These are phyloP conservation scores for Lycorma delicatula DNA, from an alignment of 1,140 invertebrate species.

Conservation along the genomic window DNA sequence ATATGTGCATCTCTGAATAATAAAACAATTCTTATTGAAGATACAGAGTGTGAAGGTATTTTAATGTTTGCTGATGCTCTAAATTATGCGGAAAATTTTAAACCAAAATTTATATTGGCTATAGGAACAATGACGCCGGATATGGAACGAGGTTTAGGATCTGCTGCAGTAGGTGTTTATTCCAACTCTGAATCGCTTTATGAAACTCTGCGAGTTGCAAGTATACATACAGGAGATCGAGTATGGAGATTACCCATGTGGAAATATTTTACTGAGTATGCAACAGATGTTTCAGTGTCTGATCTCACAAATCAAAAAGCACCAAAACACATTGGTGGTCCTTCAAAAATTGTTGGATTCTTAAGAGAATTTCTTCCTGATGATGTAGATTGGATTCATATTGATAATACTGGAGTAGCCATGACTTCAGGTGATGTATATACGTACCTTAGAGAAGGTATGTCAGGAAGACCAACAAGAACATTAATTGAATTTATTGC, in stretches of 20 bases:
- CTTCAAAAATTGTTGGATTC: too few relatives aligned
- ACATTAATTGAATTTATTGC: too few relatives aligned
- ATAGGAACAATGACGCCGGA: conserved; percentile 66
- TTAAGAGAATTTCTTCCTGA: too few relatives aligned
- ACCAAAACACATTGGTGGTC: too few relatives aligned
- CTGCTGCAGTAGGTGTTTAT: conserved; percentile 69
- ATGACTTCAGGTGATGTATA: too few relatives aligned
- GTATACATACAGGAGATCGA: conserved; percentile 68
- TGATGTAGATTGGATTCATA: too few relatives aligned
- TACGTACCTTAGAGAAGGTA: too few relatives aligned
- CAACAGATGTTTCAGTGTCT: too few relatives aligned
- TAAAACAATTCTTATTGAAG: conserved; percentile 78
- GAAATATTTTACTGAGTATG: conserved; percentile 69
- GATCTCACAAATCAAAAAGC: too few relatives aligned
- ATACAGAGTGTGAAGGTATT: conserved; percentile 85
- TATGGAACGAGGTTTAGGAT: conserved; percentile 66
- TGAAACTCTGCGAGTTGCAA: conserved; percentile 52
- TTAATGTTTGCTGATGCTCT: conserved; percentile 83
- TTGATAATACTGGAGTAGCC: too few relatives aligned
- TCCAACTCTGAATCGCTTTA: conserved; percentile 56
- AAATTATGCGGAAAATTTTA: conserved; percentile 65
- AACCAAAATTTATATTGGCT: conserved; percentile 59
- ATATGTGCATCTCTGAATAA: conserved; percentile 75
- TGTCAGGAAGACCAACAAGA: too few relatives aligned
- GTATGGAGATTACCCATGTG: conserved; percentile 86